These are phyloP conservation scores for Eurois occulta DNA, from an alignment of 2,888 invertebrate species.

Conservation along the genomic window DNA sequence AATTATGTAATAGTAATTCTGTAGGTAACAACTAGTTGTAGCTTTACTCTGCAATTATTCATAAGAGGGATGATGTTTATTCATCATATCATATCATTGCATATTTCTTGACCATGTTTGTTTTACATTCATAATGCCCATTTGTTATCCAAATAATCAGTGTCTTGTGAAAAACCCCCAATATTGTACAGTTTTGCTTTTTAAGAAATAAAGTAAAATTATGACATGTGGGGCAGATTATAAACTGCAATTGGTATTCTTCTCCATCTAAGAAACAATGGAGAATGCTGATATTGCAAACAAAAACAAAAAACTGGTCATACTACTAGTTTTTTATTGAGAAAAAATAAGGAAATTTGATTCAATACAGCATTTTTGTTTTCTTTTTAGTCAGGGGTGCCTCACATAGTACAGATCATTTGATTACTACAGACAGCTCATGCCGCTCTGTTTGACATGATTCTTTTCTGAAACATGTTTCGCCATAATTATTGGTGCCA, in stretches of 20 bases:
- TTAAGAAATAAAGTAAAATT: constrained; percentile 44
- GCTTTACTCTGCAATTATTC: neutral
- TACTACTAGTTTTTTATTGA: too few relatives aligned
- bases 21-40: too few relatives aligned
- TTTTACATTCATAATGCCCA: neutral
- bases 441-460: neutral
- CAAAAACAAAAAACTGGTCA: constrained; percentile 39
- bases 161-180: constrained; percentile 43
- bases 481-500: too few relatives aligned
- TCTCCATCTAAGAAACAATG: constrained; percentile 77
- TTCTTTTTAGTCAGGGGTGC: too few relatives aligned
- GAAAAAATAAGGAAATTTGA: too few relatives aligned
- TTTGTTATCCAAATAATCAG: neutral
- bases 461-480: neutral
- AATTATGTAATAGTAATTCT: neutral
- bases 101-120: neutral
- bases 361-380: too few relatives aligned
- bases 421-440: too few relatives aligned
- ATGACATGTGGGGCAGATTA: constrained; percentile 61
- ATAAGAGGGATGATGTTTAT: neutral
- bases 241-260: constrained; percentile 80
- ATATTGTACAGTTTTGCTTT: constrained; percentile 47
- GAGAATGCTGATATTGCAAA: constrained; percentile 85
- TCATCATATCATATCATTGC: neutral
- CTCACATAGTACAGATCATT: too few relatives aligned